Evolutionary conservation across 1,140 invertebrate genomes (phyloP).

Genomic region (Cherax destructor): DNA sequence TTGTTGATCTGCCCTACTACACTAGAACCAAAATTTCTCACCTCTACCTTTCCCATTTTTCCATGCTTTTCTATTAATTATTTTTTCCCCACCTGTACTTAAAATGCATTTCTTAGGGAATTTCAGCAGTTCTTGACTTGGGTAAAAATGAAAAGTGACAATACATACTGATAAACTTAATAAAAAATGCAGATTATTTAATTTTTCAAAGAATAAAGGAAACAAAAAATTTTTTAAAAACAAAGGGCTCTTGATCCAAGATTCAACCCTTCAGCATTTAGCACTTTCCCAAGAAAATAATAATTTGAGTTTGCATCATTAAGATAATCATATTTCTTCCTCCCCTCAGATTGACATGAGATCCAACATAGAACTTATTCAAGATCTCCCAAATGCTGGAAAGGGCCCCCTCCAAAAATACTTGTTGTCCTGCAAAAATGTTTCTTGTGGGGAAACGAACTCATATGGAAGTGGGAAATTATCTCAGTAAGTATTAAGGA

Average conservation of each 20-base stretch:
- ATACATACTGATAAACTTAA: too few relatives aligned
- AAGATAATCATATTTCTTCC: background rate
- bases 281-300: background rate
- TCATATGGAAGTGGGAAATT: slow-evolving; percentile 48
- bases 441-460: slow-evolving; percentile 45
- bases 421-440: slow-evolving; percentile 41
- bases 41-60: too few relatives aligned
- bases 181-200: too few relatives aligned
- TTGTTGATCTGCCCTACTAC: too few relatives aligned
- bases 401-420: slow-evolving; percentile 39
- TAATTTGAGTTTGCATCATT: background rate
- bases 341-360: slow-evolving; percentile 45
- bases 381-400: slow-evolving; percentile 21
- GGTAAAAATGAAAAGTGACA: too few relatives aligned
- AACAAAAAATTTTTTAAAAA: too few relatives aligned
- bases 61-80: too few relatives aligned
- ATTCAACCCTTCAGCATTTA: background rate
- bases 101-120: too few relatives aligned
- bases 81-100: too few relatives aligned
- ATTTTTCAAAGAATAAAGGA: too few relatives aligned
- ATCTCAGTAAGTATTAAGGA: slow-evolving; percentile 31
- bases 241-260: background rate
- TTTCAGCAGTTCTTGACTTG: too few relatives aligned
- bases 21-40: too few relatives aligned
- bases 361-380: slow-evolving; percentile 44